phyloP scores from a whole-genome alignment of 2,888 invertebrate species.

The Crioceris asparagi region DNA sequence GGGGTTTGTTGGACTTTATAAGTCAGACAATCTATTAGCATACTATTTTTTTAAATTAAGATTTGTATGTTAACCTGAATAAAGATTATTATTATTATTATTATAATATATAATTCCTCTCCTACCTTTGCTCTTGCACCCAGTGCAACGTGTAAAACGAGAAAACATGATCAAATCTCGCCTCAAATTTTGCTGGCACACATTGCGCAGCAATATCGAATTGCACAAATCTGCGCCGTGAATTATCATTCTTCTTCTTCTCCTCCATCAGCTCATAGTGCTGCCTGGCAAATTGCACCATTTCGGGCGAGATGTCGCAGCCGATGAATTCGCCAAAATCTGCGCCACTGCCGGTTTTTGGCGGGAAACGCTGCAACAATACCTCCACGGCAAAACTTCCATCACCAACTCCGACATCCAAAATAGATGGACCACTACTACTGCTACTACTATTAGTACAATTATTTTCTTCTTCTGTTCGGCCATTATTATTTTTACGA shows the following conservation, averaged over 20 bases:
- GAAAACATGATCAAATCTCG: constrained; percentile 54
- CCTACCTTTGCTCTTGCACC: constrained; percentile 62
- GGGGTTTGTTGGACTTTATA: too few species aligned
- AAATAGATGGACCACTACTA: constrained; percentile 30
- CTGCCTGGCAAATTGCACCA: constrained; percentile 54
- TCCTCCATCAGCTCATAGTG: constrained; percentile 36
- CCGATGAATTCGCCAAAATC: constrained; percentile 45
- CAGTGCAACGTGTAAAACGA: constrained; percentile 75
- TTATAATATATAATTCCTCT: too few species aligned
- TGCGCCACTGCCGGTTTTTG: constrained; percentile 19
- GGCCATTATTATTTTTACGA: constrained; percentile 7
- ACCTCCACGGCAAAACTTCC: constrained; percentile 58
- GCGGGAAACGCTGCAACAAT: constrained; percentile 51
- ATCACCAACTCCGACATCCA: constrained; percentile 68
- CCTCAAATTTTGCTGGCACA: constrained; percentile 40
- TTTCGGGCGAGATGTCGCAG: constrained; percentile 58
- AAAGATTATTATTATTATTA: too few species aligned
- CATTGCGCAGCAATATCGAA: constrained; percentile 48
- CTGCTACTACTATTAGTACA: background rate
- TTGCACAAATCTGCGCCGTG: constrained; percentile 35
- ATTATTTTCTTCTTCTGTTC: constrained; percentile 21
- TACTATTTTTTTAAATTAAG: too few species aligned
- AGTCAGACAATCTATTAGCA: too few species aligned
- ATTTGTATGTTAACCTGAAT: too few species aligned
- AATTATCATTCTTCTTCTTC: background rate